Evolutionary conservation across 2,888 invertebrate species (phyloP), one percentile per base, ranked within the genome.

Genomic region (Sinelater perroti): DNA sequence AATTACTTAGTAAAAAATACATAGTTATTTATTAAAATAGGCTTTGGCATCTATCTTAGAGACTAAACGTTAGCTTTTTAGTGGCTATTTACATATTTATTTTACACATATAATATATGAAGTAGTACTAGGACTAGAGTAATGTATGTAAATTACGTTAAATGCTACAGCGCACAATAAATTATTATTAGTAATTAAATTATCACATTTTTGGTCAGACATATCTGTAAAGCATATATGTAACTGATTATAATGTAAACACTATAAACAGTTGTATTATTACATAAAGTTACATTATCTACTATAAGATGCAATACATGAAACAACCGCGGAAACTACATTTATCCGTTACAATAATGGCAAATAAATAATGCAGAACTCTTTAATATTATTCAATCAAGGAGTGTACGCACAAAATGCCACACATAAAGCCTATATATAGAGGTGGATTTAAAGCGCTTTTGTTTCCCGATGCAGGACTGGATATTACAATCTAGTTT

Each of bases 401-500:
- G n/a, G 11, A 18, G 20, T 14, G 31, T 30, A 20, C 11, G 21
- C 30, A 44, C 13, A n/a, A n/a, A n/a, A n/a, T n/a, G 44, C 26
- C 42, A 57, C 45, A 58, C 31, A 36, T 42, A 47, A 58, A 58
- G 58, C 58, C 53, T 58, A 58, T 58, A 49, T 52, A 42, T 58
- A 58, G 45, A 53, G 21, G 51, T 51, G 56, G 55, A 54, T 50
- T 56, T 56, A 50, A 65, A 65, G 64, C 64, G 64, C 49, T 65
- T 65, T 40, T 60, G 64, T 65, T 65, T 65, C 61, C 64, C 64
- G 17, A 30, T 58, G 58, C 58, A 58, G 58, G 58, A 58, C 47
- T 58, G 49, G 53, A 53, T 45, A 56, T 36, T 50, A 54, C 51
- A 56, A 51, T 51, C 51, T 57, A 52, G 11, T 11, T 42, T 44